phyloP scores from a whole-genome alignment of 2,797 vertebrate genomes.

The Anableps anableps region DNA sequence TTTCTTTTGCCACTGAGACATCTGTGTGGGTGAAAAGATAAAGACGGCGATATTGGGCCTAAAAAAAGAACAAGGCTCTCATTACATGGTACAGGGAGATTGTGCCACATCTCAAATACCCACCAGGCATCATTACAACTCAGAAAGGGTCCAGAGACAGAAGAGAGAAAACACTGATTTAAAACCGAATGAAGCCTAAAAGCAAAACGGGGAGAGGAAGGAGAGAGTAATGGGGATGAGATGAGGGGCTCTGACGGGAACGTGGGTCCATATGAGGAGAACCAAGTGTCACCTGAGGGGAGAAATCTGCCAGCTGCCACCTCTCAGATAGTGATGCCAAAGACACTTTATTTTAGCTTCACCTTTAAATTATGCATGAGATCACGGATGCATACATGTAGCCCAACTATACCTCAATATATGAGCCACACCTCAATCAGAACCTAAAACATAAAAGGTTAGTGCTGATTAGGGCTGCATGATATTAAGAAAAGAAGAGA shows the following conservation, averaged over 20 bases:
- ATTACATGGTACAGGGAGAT: slow-evolving; percentile 67
- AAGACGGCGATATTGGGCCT: slow-evolving; percentile 42
- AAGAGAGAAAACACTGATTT: slow-evolving; percentile 73
- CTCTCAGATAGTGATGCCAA: slow-evolving; percentile 7
- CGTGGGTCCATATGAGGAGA: slow-evolving; percentile 45
- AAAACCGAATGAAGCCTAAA: slow-evolving; percentile 75
- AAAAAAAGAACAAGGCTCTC: slow-evolving; percentile 68
- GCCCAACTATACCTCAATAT: too few relatives aligned
- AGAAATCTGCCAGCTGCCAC: slow-evolving; percentile 26
- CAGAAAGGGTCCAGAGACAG: slow-evolving; percentile 68
- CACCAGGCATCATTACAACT: slow-evolving; percentile 78
- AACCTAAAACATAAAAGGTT: background rate
- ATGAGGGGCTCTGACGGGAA: slow-evolving; percentile 46
- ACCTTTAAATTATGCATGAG: background rate
- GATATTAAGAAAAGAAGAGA: background rate
- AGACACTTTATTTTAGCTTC: slow-evolving; percentile 9
- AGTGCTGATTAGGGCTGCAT: background rate
- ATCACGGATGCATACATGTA: background rate
- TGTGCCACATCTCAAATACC: slow-evolving; percentile 71
- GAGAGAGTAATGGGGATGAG: slow-evolving; percentile 53
- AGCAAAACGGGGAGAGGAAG: slow-evolving; percentile 44
- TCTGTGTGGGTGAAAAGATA: slow-evolving; percentile 35
- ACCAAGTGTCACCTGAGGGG: slow-evolving; percentile 12
- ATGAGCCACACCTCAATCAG: background rate
- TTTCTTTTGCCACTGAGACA: slow-evolving; percentile 41